A percentile compares a stretch with the other conserved stretches of the same genome.
These are phyloP conservation scores for Oncorhynchus clarkii DNA, from an alignment of 2,113 vertebrate species.

Conservation along the genomic window DNA sequence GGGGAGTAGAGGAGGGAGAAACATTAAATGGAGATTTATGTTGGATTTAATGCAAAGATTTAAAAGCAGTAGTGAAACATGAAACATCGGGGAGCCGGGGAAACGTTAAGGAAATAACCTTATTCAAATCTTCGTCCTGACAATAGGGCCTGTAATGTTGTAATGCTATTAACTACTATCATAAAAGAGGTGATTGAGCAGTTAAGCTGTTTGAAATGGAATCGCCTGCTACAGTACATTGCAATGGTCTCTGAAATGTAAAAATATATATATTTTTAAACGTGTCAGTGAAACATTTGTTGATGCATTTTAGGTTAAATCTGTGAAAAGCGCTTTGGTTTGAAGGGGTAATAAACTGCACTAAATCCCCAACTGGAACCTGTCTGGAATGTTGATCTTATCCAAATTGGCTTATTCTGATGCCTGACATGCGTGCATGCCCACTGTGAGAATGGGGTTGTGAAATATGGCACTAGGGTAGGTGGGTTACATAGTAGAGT, in stretches of 20 bases:
- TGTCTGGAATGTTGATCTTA: slow-evolving; percentile 64
- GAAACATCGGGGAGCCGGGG: slow-evolving; percentile 45
- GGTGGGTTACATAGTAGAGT: background rate
- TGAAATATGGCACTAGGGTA: background rate
- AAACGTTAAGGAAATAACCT: slow-evolving; percentile 33
- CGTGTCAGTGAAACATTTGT: slow-evolving; percentile 54
- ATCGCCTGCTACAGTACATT: slow-evolving; percentile 20
- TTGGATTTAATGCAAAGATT: slow-evolving; percentile 51
- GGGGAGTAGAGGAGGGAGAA: slow-evolving; percentile 57
- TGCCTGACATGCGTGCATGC: slow-evolving; percentile 43
- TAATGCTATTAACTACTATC: slow-evolving; percentile 22
- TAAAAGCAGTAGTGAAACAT: slow-evolving; percentile 44
- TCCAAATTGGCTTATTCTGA: slow-evolving; percentile 66
- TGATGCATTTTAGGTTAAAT: slow-evolving; percentile 50
- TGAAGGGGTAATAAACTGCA: slow-evolving; percentile 46
- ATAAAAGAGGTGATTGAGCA: slow-evolving; percentile 23
- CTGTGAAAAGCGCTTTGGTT: slow-evolving; percentile 34
- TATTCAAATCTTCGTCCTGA: slow-evolving; percentile 17
- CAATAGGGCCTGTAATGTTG: slow-evolving; percentile 16
- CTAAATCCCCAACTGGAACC: slow-evolving; percentile 63
- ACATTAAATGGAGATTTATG: slow-evolving; percentile 67
- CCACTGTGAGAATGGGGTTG: slow-evolving; percentile 42
- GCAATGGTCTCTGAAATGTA: slow-evolving; percentile 25
- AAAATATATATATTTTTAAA: slow-evolving; percentile 29
- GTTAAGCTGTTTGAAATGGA: slow-evolving; percentile 20